Evolutionary conservation across 2,797 vertebrate genomes (phyloP), one percentile per base, ranked within the genome.

Genomic region (Lophius americanus): DNA sequence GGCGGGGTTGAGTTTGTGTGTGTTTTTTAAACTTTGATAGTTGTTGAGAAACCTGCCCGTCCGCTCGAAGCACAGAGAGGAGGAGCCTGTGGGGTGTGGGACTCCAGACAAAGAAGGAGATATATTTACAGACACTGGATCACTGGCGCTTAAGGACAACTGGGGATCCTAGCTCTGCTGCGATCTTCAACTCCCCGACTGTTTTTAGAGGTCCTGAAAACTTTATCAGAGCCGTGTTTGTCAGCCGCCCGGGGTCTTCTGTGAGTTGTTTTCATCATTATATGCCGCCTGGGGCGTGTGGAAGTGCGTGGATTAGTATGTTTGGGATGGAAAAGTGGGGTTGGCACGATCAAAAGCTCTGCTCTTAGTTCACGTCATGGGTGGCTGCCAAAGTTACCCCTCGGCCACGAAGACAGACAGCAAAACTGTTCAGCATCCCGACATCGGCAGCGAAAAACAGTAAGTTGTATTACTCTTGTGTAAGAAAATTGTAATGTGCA

Each of bases 341-440:
- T 80, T 82, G 88, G 79, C 51, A 58, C 62, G 1, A 80, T 72
- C 73, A 69, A 86, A 82, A 73, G 55, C 81, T 90, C 73, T 62
- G 64, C 82, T 85, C 85, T 84, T 92, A 92, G 86, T 84, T 82
- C 70, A 49, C 68, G 86, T 84, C 88, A 93, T 94, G 92, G 93
- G 93, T 86, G 92, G 92, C 83, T 94, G 93, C 82, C 91, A 94
- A 80, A 93, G 93, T 82, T 92, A 92, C 90, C 86, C 89, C 87
- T 91, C 91, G 6, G 79, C 86, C 8, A 80, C 80, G 2, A 84
- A 93, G 71, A 54, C 69, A 51, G 89, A 92, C 75, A 60, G 60
- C 68, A 84, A 78, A 49, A 48, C 72, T 51, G 81, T 73, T 69
- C 81, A 89, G 33, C 79, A 81, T 35, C 85, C 88, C 54, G 85